These are phyloP conservation scores for Eulemur mongoz DNA, from an alignment of 2,797 vertebrate genomes.

Conservation along the genomic window DNA sequence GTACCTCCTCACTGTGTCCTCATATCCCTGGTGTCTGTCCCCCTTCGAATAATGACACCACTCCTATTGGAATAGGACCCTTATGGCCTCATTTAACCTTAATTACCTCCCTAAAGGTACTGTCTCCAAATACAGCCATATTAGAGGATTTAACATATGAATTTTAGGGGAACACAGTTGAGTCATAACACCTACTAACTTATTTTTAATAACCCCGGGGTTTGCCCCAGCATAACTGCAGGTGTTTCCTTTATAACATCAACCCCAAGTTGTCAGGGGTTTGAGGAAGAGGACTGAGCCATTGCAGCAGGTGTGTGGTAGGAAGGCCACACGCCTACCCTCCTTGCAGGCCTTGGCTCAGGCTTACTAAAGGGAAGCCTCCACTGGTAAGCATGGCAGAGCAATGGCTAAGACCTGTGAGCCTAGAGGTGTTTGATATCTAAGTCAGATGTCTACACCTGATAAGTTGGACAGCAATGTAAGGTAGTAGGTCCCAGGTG, in stretches of 20 bases:
- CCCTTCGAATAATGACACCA: neutral
- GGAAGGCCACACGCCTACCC: rapidly evolving
- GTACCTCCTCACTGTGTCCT: neutral
- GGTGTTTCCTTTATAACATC: neutral
- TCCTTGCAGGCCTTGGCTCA: neutral
- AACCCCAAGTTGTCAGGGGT: neutral
- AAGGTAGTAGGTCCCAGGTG: neutral
- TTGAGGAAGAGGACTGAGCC: neutral
- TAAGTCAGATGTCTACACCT: neutral
- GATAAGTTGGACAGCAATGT: neutral
- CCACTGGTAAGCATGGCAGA: neutral
- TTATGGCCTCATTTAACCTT: neutral
- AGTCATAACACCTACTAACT: neutral
- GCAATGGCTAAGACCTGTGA: neutral
- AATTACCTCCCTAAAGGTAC: neutral
- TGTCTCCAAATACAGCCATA: neutral
- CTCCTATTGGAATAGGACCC: neutral
- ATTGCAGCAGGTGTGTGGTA: rapidly evolving
- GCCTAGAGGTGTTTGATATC: neutral
- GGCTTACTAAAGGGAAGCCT: neutral
- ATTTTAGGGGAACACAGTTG: neutral
- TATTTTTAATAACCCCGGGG: neutral
- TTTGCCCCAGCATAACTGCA: neutral
- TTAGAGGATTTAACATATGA: neutral
- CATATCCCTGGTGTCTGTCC: neutral